phyloP scores from a whole-genome alignment of 1,140 invertebrate species.

The Heliconius hewitsoni region DNA sequence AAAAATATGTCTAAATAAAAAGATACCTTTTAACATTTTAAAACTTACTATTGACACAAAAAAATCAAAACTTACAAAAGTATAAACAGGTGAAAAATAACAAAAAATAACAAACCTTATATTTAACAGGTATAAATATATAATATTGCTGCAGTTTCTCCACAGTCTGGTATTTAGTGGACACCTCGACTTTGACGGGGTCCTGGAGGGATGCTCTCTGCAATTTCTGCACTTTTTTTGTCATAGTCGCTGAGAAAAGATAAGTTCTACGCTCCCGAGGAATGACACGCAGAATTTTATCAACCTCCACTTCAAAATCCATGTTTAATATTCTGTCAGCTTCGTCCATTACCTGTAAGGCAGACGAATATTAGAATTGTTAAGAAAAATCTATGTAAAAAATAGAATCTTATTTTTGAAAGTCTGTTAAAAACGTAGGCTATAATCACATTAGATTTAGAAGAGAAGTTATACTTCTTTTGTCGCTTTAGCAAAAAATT shows the following conservation, averaged over 20 bases:
- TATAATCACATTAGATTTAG: too few species aligned
- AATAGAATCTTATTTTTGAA: too few species aligned
- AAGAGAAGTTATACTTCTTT: too few species aligned
- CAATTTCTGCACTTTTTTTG: constrained; percentile 98
- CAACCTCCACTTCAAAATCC: constrained; percentile 97
- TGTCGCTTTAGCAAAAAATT: too few species aligned
- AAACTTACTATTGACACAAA: too few species aligned
- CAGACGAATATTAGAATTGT: background rate
- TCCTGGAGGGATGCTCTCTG: constrained; percentile 96
- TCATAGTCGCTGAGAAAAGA: constrained; percentile 99
- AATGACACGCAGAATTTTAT: constrained; percentile 96
- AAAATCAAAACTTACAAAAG: too few species aligned
- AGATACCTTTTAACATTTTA: too few species aligned
- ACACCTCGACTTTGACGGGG: constrained; percentile 97
- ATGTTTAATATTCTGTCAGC: constrained; percentile 97
- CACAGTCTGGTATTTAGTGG: constrained; percentile 98
- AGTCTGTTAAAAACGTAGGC: too few species aligned
- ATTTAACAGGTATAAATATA: constrained; percentile 97
- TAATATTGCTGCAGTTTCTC: constrained; percentile 98
- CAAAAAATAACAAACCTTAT: constrained; percentile 83
- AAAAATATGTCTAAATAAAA: too few species aligned
- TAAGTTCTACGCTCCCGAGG: constrained; percentile 93
- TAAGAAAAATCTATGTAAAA: background rate
- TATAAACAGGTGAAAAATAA: too few species aligned
- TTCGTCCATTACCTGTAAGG: constrained; percentile 93